These are phyloP conservation scores for Ancistrus triradiatus DNA, from an alignment of 2,113 vertebrate species.

Conservation along the genomic window DNA sequence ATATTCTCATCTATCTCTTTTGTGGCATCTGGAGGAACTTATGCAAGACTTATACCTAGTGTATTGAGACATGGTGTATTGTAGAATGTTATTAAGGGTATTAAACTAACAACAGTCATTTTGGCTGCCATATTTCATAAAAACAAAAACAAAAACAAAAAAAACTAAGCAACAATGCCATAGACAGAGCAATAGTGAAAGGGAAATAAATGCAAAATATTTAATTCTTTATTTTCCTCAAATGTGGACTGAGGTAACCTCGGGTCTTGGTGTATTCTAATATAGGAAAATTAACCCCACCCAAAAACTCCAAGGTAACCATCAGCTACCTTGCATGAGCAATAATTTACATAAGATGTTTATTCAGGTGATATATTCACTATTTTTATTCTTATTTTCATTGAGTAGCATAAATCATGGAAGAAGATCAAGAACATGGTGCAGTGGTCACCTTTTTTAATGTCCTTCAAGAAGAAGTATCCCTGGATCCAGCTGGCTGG, in stretches of 20 bases:
- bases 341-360: conserved; percentile 4
- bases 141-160: too few relatives aligned
- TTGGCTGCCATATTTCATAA: too few relatives aligned
- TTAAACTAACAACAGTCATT: too few relatives aligned
- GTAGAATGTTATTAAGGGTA: too few relatives aligned
- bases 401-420: conserved; percentile 91
- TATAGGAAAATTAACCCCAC: conserved; percentile 31
- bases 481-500: conserved; percentile 97
- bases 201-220: too few relatives aligned
- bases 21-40: too few relatives aligned
- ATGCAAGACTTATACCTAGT: too few relatives aligned
- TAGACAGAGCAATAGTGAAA: too few relatives aligned
- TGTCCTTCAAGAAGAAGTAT: conserved; percentile 99
- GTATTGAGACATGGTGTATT: too few relatives aligned
- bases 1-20: too few relatives aligned
- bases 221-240: conserved; percentile 18
- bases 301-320: not conserved
- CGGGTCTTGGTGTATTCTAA: conserved; percentile 29
- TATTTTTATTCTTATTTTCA: conserved; percentile 30
- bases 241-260: conserved; percentile 10
- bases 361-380: not conserved
- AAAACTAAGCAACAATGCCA: too few relatives aligned
- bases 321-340: conserved; percentile 6
- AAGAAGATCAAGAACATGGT: conserved; percentile 99
- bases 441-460: conserved; percentile 96